These are phyloP conservation scores for Helicoverpa armigera DNA, from an alignment of 1,140 invertebrate species.

Conservation along the genomic window DNA sequence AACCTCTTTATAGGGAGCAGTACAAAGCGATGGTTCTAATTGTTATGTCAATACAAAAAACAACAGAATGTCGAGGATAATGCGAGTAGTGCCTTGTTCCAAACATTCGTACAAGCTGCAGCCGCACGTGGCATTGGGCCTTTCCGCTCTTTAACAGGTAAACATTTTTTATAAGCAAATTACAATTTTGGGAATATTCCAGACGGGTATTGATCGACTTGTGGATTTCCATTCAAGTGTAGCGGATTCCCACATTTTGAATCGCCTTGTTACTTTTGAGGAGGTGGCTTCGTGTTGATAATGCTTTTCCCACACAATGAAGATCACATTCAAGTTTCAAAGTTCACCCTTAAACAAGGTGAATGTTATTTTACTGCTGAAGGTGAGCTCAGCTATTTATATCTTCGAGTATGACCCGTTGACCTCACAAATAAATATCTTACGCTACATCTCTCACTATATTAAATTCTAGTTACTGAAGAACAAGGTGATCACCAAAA, in stretches of 20 bases:
- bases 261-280: constrained; percentile 28
- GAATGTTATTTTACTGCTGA: background rate
- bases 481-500: background rate
- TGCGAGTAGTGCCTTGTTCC: constrained; percentile 41
- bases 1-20: background rate
- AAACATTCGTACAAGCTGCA: constrained; percentile 66
- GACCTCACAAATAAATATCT: background rate
- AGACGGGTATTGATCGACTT: constrained; percentile 63
- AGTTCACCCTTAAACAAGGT: background rate
- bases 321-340: constrained; percentile 9
- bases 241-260: constrained; percentile 59
- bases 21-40: constrained; percentile 36
- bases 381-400: too few species aligned
- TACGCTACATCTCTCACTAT: background rate
- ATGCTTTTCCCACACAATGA: constrained; percentile 16
- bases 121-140: constrained; percentile 81
- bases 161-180: constrained; percentile 76
- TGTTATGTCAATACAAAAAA: constrained; percentile 49
- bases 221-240: constrained; percentile 59
- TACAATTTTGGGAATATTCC: constrained; percentile 74
- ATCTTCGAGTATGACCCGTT: background rate
- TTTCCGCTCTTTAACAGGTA: constrained; percentile 82
- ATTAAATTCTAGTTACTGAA: background rate
- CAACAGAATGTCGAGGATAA: constrained; percentile 47
- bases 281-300: constrained; percentile 15